A percentile compares a stretch with the other conserved stretches of the same genome.
Conservation (phyloP, 1,140 invertebrate genomes). For the Drosophila pallidifrons region DNA sequence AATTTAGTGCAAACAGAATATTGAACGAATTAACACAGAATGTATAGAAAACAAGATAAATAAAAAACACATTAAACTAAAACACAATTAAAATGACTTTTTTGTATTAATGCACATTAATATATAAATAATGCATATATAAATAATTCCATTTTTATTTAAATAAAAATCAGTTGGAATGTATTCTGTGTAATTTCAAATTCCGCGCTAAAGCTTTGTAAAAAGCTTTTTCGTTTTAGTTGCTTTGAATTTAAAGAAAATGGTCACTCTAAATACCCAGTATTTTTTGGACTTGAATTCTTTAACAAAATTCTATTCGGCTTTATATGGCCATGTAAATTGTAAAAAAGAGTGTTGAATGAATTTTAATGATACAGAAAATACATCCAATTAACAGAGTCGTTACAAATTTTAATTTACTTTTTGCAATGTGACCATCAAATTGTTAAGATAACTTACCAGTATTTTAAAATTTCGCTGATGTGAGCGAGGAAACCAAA, state of each 20-base stretch:
- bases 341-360: too few relatives aligned
- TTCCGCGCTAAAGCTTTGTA: neutral
- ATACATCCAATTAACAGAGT: too few relatives aligned
- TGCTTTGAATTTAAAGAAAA: neutral
- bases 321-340: too few relatives aligned
- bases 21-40: constrained; percentile 56
- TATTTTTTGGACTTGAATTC: neutral
- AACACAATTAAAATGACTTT: neutral
- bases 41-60: constrained; percentile 66
- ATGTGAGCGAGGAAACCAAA: too few relatives aligned
- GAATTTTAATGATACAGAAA: too few relatives aligned
- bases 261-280: constrained; percentile 27
- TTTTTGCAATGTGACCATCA: too few relatives aligned
- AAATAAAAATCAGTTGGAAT: neutral
- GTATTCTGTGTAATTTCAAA: neutral
- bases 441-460: too few relatives aligned
- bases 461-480: too few relatives aligned
- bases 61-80: constrained; percentile 52
- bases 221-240: neutral
- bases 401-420: too few relatives aligned
- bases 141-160: neutral
- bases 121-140: too few relatives aligned
- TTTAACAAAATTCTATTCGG: neutral
- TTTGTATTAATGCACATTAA: neutral
- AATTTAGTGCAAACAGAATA: constrained; percentile 65